A percentile compares a stretch with the other conserved stretches of the same genome.
phyloP scores from a whole-genome alignment of 2,113 vertebrate species.

The Epinephelus cyanopodus region DNA sequence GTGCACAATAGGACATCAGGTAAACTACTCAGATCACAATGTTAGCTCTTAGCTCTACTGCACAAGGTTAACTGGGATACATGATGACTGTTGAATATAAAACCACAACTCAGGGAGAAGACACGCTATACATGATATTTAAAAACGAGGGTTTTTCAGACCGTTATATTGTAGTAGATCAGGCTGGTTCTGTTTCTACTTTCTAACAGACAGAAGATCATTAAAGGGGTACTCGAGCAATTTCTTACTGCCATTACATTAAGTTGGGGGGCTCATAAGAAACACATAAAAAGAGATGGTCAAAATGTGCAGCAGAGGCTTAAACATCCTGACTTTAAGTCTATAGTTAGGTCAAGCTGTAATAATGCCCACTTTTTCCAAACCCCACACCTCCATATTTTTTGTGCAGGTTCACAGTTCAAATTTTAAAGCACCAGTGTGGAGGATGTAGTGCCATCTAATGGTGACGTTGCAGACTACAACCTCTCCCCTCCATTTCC shows the following conservation, averaged over 20 bases:
- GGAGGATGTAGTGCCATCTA: too few species aligned
- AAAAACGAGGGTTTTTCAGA: not conserved
- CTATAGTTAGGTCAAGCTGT: not conserved
- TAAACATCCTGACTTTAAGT: not conserved
- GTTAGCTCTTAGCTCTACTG: conserved; percentile 68
- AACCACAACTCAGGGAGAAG: conserved; percentile 65
- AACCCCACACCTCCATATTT: not conserved
- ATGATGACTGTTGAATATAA: conserved; percentile 41
- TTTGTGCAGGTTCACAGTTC: not conserved
- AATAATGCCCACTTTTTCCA: too few species aligned
- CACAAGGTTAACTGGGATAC: conserved; percentile 71
- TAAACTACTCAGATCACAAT: conserved; percentile 70
- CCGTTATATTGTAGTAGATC: not conserved
- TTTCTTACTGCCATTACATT: not conserved
- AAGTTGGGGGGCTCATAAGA: not conserved
- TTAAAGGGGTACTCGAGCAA: not conserved
- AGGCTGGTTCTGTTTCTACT: not conserved
- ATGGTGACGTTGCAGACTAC: too few species aligned
- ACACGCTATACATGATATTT: not conserved
- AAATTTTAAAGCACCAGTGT: too few species aligned
- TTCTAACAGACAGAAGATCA: not conserved
- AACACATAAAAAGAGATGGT: not conserved
- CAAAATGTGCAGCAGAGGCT: not conserved
- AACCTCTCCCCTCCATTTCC: too few species aligned
- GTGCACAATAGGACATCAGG: conserved; percentile 63